Base-by-base conservation (phyloP, 2,888 invertebrate species). In the Helleia helle region DNA sequence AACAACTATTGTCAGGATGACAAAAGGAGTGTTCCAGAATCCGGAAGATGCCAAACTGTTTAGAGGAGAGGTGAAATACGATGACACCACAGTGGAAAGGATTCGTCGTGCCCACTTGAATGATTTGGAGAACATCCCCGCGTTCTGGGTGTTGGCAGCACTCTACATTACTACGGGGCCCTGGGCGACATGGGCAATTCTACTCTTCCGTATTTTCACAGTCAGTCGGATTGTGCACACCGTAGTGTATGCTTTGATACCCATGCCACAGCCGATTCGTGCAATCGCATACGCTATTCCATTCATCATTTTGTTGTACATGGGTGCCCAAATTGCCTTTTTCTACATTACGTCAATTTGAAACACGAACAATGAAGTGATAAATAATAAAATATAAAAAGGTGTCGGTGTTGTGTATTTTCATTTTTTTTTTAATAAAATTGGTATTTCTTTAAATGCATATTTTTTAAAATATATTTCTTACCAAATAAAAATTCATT, bases 111-210 rank as follows among this genome's bases (percentile, higher is more conserved):
- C 90, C 7, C 91, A 92, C 60, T 75, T 87, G 52, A 92, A 92
- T 57, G 92, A 92, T 61, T 60, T 92, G 65, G 92, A 92, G 69
- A 92, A 91, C 63, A 91, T 92, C 40, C 84, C 89, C 0, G 80
- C 87, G 1, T 92, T 91, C 61, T 83, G 90, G 62, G 55, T 89
- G 8, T 65, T 89, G 18, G 88, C 87, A 3, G 80, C 87, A 3
- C 61, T 89, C 41, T 92, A 90, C 70, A 58, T 89, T 42, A 73
- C 87, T 15, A 90, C 89, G 0, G 75, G 76, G 0, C 91, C 92
- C 0, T 65, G 50, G 1, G 58, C 51, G 0, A 62, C 62, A 11
- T 71, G 65, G 67, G 77, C 81, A 2, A 63, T 59, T 12, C 47
- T 73, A 5, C 59, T 84, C 28, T 81, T 81, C 60, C 62, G 89